phyloP scores from a whole-genome alignment of 1,140 invertebrate genomes.

The Pogonomyrmex californicus region DNA sequence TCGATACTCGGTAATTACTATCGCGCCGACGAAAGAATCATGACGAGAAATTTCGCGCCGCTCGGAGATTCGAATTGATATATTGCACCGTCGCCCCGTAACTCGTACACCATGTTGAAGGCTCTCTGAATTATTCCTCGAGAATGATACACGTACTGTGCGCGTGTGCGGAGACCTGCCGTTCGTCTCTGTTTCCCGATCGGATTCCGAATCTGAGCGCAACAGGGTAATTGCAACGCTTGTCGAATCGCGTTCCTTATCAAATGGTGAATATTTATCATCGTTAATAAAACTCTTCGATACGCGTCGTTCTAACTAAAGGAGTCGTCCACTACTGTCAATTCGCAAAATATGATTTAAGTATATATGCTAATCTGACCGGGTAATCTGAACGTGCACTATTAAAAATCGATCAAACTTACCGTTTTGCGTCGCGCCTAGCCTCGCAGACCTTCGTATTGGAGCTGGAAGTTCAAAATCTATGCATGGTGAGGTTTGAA shows the following conservation, averaged over 20 bases:
- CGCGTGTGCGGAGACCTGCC: not conserved
- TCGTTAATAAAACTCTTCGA: not conserved
- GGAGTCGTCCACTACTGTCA: not conserved
- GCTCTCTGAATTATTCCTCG: conserved; percentile 52
- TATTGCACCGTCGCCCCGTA: conserved; percentile 38
- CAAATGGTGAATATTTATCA: not conserved
- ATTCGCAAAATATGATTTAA: not conserved
- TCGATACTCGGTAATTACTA: not conserved
- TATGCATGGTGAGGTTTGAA: conserved; percentile 32
- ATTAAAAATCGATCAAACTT: conserved; percentile 5
- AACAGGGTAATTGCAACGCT: conserved; percentile 11
- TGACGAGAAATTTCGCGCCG: not conserved
- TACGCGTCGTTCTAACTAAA: not conserved
- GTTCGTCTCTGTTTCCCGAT: conserved; percentile 2
- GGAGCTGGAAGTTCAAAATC: conserved; percentile 26
- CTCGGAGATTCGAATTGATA: conserved; percentile 49
- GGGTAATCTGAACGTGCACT: not conserved
- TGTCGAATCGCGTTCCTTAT: not conserved
- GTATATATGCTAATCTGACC: not conserved
- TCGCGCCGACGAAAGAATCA: not conserved
- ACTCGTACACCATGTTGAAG: conserved; percentile 40
- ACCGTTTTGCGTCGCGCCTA: conserved; percentile 21
- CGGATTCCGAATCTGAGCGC: conserved; percentile 14
- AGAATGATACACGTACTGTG: conserved; percentile 29
- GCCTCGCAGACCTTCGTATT: not conserved